Evolutionary conservation across 1,140 invertebrate species (phyloP).

Genomic region (Cataglyphis hispanica): DNA sequence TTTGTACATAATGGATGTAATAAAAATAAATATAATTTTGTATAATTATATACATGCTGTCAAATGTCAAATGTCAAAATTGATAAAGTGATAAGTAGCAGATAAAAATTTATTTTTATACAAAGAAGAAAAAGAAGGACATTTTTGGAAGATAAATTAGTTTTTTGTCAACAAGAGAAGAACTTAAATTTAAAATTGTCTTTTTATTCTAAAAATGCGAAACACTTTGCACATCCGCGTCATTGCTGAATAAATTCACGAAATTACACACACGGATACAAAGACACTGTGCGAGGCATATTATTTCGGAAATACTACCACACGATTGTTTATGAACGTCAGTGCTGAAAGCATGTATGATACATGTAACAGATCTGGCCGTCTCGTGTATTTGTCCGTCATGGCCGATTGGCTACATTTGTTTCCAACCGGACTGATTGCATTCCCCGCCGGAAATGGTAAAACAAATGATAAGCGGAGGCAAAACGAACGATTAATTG

Average conservation of each 20-base stretch:
- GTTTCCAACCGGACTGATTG: conserved; percentile 73
- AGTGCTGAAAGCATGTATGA: conserved; percentile 51
- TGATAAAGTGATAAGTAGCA: background rate
- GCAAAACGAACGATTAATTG: conserved; percentile 71
- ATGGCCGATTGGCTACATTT: conserved; percentile 75
- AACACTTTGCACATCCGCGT: background rate
- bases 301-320: conserved; percentile 46
- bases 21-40: background rate
- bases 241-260: background rate
- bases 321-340: conserved; percentile 63
- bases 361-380: conserved; percentile 53
- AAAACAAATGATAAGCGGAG: conserved; percentile 81
- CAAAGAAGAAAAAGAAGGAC: background rate
- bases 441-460: conserved; percentile 73
- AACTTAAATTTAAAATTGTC: background rate
- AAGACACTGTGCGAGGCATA: background rate
- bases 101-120: too few species aligned
- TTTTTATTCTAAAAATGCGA: background rate
- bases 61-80: background rate
- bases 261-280: background rate
- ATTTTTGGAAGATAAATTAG: too few species aligned
- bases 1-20: background rate
- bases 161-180: too few species aligned
- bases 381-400: conserved; percentile 70
- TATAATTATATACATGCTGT: background rate